A percentile compares a stretch with the other conserved stretches of the same genome.
Conservation (phyloP, 2,797 vertebrate genomes). For the Fundulus diaphanus region DNA sequence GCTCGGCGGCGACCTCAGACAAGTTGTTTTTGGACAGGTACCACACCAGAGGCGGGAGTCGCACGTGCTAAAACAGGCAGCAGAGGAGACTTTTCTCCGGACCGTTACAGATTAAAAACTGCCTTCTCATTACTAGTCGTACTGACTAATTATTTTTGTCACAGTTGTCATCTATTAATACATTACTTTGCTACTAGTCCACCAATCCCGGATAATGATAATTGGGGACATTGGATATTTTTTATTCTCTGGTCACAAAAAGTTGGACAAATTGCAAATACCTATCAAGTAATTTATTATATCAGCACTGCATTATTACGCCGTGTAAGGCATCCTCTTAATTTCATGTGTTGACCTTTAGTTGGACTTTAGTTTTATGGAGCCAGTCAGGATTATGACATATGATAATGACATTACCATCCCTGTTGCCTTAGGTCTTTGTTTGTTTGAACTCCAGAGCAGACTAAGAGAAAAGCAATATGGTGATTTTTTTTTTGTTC, state of each 20-base stretch:
- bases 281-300: background rate
- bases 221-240: background rate
- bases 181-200: conserved; percentile 23
- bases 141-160: conserved; percentile 21
- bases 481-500: conserved; percentile 55
- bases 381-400: conserved; percentile 40
- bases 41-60: conserved; percentile 67
- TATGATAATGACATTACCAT: conserved; percentile 76
- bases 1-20: conserved; percentile 74
- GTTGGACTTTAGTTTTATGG: conserved; percentile 24
- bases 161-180: conserved; percentile 29
- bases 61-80: conserved; percentile 59
- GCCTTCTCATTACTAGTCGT: conserved; percentile 27
- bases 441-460: conserved; percentile 70
- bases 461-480: conserved; percentile 56
- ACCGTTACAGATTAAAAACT: conserved; percentile 44
- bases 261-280: conserved; percentile 4
- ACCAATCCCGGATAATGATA: background rate
- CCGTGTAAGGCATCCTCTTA: background rate
- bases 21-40: conserved; percentile 81
- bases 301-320: background rate
- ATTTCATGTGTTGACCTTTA: conserved; percentile 15
- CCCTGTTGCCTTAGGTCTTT: conserved; percentile 46
- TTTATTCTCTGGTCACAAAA: background rate
- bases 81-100: conserved; percentile 51